phyloP scores from a whole-genome alignment of 2,888 invertebrate genomes.

The Leptinotarsa peninsularis region DNA sequence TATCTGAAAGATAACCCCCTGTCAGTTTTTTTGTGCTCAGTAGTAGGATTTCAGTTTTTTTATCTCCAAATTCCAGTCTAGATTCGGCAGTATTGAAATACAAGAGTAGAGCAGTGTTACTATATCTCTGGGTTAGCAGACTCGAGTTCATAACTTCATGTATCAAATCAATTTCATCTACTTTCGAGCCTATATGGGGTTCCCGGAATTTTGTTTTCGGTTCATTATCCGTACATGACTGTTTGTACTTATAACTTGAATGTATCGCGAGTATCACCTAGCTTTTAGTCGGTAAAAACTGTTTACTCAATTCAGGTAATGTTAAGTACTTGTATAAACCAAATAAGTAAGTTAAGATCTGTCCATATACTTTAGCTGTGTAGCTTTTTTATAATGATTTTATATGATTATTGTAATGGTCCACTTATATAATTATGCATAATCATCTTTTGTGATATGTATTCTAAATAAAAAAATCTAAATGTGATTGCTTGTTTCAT shows the following conservation, averaged over 20 bases:
- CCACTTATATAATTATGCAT: slow-evolving; percentile 63
- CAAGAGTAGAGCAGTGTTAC: too few relatives aligned
- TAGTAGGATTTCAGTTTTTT: too few relatives aligned
- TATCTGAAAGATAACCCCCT: too few relatives aligned
- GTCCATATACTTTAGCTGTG: slow-evolving; percentile 60
- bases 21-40: too few relatives aligned
- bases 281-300: slow-evolving; percentile 29
- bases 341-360: slow-evolving; percentile 51
- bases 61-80: too few relatives aligned
- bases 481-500: slow-evolving; percentile 27
- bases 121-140: too few relatives aligned
- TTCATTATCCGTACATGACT: slow-evolving; percentile 27
- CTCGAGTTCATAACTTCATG: too few relatives aligned
- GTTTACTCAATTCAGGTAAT: slow-evolving; percentile 23
- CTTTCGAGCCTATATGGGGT: too few relatives aligned
- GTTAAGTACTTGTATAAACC: slow-evolving; percentile 46
- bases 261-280: slow-evolving; percentile 40
- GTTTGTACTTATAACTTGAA: slow-evolving; percentile 43
- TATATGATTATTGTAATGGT: slow-evolving; percentile 60
- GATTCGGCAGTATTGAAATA: too few relatives aligned
- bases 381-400: slow-evolving; percentile 66
- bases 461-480: slow-evolving; percentile 57
- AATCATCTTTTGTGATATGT: slow-evolving; percentile 66
- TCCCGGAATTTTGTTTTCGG: neutral
- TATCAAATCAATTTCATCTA: too few relatives aligned